Evolutionary conservation across 2,888 invertebrate genomes (phyloP).

Genomic region (Globia sparganii): DNA sequence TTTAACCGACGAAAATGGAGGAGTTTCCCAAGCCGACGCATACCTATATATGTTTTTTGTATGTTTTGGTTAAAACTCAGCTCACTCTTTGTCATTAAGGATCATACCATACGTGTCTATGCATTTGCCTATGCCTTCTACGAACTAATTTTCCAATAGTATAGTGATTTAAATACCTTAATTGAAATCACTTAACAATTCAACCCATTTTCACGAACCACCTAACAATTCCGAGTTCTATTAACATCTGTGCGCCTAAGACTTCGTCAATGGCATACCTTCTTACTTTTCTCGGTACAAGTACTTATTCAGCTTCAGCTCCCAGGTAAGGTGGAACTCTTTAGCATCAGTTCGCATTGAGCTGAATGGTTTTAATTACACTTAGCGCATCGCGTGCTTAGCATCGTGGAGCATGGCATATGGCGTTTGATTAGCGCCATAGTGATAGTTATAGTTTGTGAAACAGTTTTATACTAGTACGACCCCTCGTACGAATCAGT

Average conservation of each 20-base stretch:
- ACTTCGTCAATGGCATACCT: conserved; percentile 23
- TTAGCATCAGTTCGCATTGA: conserved; percentile 40
- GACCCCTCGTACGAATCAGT: no score
- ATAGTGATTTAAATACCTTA: background rate
- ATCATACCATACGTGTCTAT: background rate
- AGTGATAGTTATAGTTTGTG: no score
- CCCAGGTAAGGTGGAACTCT: conserved; percentile 12
- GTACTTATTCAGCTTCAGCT: background rate
- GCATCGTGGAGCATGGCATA: conserved; percentile 11
- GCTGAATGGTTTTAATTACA: conserved; percentile 48
- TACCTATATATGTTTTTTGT: no score
- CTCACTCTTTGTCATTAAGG: background rate
- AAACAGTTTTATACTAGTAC: no score
- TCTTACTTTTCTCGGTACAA: conserved; percentile 11
- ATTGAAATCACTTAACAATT: background rate
- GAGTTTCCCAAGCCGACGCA: no score
- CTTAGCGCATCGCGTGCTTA: conserved; percentile 33
- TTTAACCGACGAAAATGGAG: background rate
- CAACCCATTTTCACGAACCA: background rate
- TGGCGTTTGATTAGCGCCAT: conserved; percentile 4
- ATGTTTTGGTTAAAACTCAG: background rate
- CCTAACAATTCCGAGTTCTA: conserved; percentile 8
- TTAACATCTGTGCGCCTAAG: background rate
- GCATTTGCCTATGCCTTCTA: background rate
- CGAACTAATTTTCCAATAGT: background rate